Evolutionary conservation across 2,797 vertebrate species (phyloP), one percentile per base, ranked within the genome.

Genomic region (Philypnodon macrostomus): DNA sequence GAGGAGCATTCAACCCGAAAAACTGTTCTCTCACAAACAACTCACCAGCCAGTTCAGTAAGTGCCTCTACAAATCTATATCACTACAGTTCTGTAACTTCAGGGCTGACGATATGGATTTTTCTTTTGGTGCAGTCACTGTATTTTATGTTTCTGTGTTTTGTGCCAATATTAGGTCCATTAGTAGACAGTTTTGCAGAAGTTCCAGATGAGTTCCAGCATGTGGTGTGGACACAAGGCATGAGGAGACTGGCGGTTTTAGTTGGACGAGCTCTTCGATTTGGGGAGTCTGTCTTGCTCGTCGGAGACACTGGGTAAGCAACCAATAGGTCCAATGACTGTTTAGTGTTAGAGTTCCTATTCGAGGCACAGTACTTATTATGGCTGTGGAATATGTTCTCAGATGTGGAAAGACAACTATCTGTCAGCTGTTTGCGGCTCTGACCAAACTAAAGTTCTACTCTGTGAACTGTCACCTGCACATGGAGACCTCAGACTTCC

Each of bases 371-470:
- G 10, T 34, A 13, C 18, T 17, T 18, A 10, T 7, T 14, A 3
- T 21, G 8, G 21, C 19, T 12, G 19, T 23, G 6, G n/a, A 23
- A 23, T 33, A 9, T 23, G 12, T 7, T 52, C 53, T 29, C 78
- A 98, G 96, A 52, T 99, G 96, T 88, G 96, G 96, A 17, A 99
- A 99, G 84, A 99, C 96, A 0, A 99, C 95, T 0, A 84, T 99
- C 71, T 99, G 96, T 64, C 96, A 99, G 80, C 70, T 98, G 58
- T 98, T 96, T 85, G 92, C 96, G 44, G 90, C 93, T 9, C 57
- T 99, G 61, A 67, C 81, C 3, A 82, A 79, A 35, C 93, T 92
- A 78, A 92, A 89, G 58, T 90, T 97, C 2, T 91, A 90, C 57
- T 91, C 92, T 0, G 89, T 98, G 30, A 99, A 96, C 53, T 99